These are phyloP conservation scores for Desoria tigrina DNA, from an alignment of 2,888 invertebrate genomes.

Conservation along the genomic window DNA sequence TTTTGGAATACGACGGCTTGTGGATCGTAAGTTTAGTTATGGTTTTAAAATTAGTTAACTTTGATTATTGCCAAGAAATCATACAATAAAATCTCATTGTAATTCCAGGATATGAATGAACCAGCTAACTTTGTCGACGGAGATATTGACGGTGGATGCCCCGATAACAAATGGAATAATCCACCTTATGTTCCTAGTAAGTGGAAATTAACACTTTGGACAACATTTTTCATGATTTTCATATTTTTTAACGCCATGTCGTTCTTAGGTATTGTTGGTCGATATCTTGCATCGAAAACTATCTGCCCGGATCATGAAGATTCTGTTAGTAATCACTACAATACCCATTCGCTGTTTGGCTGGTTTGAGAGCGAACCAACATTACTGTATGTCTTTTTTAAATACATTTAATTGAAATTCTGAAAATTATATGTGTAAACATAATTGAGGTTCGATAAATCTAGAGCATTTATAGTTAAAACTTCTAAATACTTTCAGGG, in stretches of 20 bases:
- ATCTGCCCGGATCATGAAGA: conserved; percentile 28
- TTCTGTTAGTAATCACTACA: conserved; percentile 51
- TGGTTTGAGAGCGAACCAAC: conserved; percentile 53
- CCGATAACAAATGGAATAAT: conserved; percentile 63
- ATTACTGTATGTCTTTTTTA: conserved; percentile 9
- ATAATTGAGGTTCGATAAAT: too few species aligned
- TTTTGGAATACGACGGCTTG: conserved; percentile 49
- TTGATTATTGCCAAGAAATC: not conserved
- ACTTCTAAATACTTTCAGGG: conserved; percentile 14
- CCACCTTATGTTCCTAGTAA: conserved; percentile 70
- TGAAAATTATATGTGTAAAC: too few species aligned
- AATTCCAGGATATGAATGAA: conserved; percentile 80
- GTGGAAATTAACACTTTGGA: conserved; percentile 21
- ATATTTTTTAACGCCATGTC: not conserved
- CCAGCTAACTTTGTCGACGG: conserved; percentile 78
- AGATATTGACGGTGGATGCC: conserved; percentile 61
- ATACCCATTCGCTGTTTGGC: conserved; percentile 55
- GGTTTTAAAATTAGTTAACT: not conserved
- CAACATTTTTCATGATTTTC: conserved; percentile 3
- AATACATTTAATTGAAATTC: not conserved
- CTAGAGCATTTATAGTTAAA: too few species aligned
- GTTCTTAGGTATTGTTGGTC: conserved; percentile 12
- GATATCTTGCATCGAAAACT: conserved; percentile 12
- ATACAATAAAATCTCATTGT: not conserved
- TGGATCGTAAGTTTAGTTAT: conserved; percentile 50